Evolutionary conservation across 2,888 invertebrate species (phyloP).

Genomic region (Lasioglossum villosulum): DNA sequence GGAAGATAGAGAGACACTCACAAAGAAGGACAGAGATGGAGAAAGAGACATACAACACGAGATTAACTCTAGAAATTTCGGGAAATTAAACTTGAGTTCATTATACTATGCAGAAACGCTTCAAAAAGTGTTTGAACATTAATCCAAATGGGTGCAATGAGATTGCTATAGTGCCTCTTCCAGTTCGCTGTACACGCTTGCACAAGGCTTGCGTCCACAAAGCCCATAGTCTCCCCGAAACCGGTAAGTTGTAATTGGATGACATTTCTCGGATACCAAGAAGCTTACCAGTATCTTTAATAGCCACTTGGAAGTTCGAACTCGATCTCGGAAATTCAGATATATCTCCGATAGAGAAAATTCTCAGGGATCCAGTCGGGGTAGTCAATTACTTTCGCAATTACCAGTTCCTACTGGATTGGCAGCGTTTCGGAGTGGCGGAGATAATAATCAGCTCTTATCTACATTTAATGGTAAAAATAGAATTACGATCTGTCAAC

Average conservation of each 20-base stretch:
- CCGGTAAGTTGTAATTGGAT: conserved; percentile 1
- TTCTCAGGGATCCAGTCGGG: neutral
- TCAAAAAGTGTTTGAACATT: no score
- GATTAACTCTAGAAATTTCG: neutral
- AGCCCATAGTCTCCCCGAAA: neutral
- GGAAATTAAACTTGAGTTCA: neutral
- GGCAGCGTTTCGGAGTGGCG: neutral
- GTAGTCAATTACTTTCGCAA: neutral
- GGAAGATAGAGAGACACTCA: neutral
- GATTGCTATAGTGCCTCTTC: neutral
- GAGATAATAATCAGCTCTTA: neutral
- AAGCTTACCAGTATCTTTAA: neutral
- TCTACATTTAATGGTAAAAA: neutral
- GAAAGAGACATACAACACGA: neutral
- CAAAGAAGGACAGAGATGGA: no score
- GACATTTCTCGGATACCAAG: neutral
- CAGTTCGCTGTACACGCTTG: neutral
- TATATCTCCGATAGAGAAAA: neutral
- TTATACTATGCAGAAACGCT: neutral
- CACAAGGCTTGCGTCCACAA: neutral
- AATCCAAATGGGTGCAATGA: neutral
- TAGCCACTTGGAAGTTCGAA: neutral
- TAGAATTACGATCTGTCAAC: no score
- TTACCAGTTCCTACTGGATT: neutral
- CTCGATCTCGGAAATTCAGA: neutral